Evolutionary conservation across 2,113 vertebrate genomes (phyloP).

Genomic region (Hiodon alosoides): DNA sequence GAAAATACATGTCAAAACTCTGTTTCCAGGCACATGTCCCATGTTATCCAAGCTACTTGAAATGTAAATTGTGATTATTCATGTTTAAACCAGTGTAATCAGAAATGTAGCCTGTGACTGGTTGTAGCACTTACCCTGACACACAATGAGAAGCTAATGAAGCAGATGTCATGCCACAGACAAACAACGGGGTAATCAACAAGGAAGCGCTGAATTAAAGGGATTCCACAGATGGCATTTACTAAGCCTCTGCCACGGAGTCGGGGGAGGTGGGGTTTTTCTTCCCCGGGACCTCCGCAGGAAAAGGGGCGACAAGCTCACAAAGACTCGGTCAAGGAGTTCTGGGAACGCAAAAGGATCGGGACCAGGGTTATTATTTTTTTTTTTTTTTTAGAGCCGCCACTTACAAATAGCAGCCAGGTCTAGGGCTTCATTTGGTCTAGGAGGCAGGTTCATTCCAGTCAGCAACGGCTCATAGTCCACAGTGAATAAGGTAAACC

Average conservation of each 20-base stretch:
- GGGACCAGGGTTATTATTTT: not conserved
- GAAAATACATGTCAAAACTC: not conserved
- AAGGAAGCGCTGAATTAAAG: constrained; percentile 29
- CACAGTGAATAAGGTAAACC: not conserved
- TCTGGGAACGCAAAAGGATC: not conserved
- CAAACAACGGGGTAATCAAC: constrained; percentile 18
- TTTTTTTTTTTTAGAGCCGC: too few relatives aligned
- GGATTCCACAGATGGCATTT: constrained; percentile 18
- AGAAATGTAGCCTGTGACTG: constrained; percentile 17
- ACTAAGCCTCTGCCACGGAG: constrained; percentile 1
- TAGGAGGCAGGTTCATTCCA: not conserved
- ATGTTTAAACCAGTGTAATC: constrained; percentile 26
- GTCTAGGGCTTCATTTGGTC: not conserved
- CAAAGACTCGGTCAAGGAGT: not conserved
- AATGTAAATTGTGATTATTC: constrained; percentile 2
- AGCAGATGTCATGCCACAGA: constrained; percentile 21
- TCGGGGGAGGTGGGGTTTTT: not conserved
- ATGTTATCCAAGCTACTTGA: not conserved
- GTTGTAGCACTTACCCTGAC: not conserved
- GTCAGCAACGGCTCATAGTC: not conserved
- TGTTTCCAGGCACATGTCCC: not conserved
- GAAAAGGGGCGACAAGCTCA: not conserved
- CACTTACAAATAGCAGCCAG: not conserved
- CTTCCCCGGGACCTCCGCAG: not conserved
- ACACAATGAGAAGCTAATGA: constrained; percentile 19